A percentile compares a stretch with the other conserved stretches of the same genome.
These are phyloP conservation scores for Emys orbicularis DNA, from an alignment of 2,797 vertebrate genomes.

Conservation along the genomic window DNA sequence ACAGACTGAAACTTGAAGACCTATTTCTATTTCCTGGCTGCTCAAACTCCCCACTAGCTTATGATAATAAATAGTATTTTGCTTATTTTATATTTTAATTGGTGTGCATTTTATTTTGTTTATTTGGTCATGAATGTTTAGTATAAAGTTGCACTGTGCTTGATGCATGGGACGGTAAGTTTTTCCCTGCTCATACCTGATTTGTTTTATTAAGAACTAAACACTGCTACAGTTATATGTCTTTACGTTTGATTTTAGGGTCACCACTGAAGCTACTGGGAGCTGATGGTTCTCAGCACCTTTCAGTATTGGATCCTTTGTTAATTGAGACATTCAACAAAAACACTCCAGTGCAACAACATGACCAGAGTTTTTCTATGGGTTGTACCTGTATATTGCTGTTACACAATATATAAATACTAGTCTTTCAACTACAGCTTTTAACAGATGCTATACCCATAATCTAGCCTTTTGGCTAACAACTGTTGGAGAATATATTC, in stretches of 20 bases:
- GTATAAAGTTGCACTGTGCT: not conserved
- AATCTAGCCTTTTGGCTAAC: not conserved
- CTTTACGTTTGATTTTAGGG: not conserved
- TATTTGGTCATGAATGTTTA: not conserved
- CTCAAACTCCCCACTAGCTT: fast-evolving
- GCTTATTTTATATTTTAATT: not conserved
- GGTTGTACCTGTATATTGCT: not conserved
- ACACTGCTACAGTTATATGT: not conserved
- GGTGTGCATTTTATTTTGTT: not conserved
- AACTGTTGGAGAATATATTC: not conserved
- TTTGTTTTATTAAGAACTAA: not conserved
- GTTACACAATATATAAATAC: not conserved
- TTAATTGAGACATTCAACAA: not conserved
- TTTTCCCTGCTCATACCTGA: not conserved
- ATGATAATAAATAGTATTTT: not conserved
- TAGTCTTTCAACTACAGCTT: not conserved
- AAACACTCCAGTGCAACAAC: not conserved
- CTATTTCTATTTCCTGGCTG: not conserved
- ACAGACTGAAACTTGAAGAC: not conserved
- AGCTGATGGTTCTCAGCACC: not conserved
- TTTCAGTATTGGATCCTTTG: not conserved
- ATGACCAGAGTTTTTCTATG: not conserved
- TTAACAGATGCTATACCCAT: not conserved
- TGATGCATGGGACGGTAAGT: not conserved
- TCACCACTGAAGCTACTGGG: not conserved